Conservation (phyloP, 2,113 vertebrate genomes). For the Lichenostomus cassidix region DNA sequence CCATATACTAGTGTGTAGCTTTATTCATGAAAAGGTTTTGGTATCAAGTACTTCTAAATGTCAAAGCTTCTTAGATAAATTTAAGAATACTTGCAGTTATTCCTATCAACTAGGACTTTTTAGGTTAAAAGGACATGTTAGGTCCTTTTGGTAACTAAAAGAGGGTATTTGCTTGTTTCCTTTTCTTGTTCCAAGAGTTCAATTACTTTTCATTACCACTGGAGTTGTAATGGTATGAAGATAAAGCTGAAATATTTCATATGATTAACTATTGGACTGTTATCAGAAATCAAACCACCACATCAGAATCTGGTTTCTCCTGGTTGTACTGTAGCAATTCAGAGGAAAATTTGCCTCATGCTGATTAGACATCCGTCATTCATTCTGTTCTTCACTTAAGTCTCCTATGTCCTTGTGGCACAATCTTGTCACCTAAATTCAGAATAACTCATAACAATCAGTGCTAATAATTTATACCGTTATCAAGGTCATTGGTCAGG, state of each 20-base stretch:
- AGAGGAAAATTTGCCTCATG: background rate
- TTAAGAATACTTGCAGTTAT: background rate
- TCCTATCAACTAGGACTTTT: background rate
- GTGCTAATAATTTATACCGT: background rate
- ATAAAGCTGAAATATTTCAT: background rate
- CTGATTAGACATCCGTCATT: background rate
- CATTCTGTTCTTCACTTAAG: background rate
- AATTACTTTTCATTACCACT: background rate
- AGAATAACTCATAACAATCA: background rate
- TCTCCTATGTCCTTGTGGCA: background rate
- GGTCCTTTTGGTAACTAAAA: background rate
- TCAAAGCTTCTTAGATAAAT: background rate
- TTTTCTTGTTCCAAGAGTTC: background rate
- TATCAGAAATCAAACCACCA: background rate
- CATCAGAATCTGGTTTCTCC: background rate
- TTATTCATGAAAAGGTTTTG: background rate
- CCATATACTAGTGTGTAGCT: background rate
- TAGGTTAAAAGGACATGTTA: background rate
- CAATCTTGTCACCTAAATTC: background rate
- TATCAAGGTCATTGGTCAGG: background rate
- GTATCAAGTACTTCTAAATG: background rate
- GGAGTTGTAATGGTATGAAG: background rate
- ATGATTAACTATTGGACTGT: background rate
- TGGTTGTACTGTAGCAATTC: background rate
- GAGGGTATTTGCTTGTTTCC: background rate